Evolutionary conservation across 1,140 invertebrate genomes (phyloP), one percentile per base, ranked within the genome.

Genomic region (Drosophila punjabiensis): DNA sequence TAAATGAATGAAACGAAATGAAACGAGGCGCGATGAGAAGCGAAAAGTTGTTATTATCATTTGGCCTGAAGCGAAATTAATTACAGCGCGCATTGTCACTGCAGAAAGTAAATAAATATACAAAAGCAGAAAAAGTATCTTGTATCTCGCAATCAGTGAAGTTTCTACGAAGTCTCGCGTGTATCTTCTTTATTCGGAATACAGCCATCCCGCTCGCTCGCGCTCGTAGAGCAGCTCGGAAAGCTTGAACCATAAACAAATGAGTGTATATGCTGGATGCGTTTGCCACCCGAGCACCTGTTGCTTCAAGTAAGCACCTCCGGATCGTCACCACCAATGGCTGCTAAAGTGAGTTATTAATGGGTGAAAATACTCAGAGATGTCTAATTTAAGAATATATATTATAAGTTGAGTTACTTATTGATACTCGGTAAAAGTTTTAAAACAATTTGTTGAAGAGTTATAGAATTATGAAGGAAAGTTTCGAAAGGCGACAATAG

Each of bases 271-370:
- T 33, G 43, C 61, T 60, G 56, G 64, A 85, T 81, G 45, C 79
- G 63, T 61, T 62, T 61, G 45, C 60, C 62, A 39, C 67, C 61
- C 64, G 75, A 86, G 39, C 74, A 81, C 66, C 73, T 79, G 68
- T 80, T 55, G 82, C 82, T 82, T 67, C n/a, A 39, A 56, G 24
- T 65, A 32, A 71, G 39, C 68, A 45, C 63, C 37, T 53, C 10
- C 9, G 64, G 37, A 71, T 55, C 41, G 50, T 43, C 65, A 33
- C 56, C 74, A 89, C 85, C 84, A 89, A 89, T 89, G 86, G 87
- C 86, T 59, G 76, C 71, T 70, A 86, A 89, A 82, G 86, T 89
- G 64, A 89, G 86, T 69, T 35, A 9, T 58, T 41, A 68, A 14
- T 13, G 33, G 16, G 20, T 8, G 20, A 13, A 16, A 18, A 10